Base-by-base conservation (phyloP, 2,888 invertebrate species). In the Tanaodytes sp. region DNA sequence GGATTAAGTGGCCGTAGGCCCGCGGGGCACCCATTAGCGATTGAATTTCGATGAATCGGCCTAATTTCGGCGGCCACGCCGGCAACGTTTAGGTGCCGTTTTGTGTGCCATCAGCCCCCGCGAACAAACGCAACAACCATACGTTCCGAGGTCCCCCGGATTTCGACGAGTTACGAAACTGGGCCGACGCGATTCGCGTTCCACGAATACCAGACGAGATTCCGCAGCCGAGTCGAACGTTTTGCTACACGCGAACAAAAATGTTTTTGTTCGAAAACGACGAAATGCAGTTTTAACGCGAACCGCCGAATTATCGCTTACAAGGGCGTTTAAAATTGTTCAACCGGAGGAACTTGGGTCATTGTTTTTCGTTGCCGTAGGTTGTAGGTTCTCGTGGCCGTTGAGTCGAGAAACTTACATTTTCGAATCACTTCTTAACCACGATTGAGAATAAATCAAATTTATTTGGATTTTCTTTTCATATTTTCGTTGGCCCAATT, bases 21-120 rank as follows among this genome's bases (percentile, higher is more conserved):
- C 16, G 36, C 43, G 39, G 43, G 57, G 52, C 55, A 43, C 23
- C 64, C 20, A 67, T 71, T 52, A 70, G 51, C 46, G 20, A 14
- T 67, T 73, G 72, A 64, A 76, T 75, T 76, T 75, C 76, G 74
- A 76, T 76, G 76, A 77, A 77, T 75, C 73, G 72, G 72, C 51
- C 72, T 73, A 76, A 77, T 77, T 77, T 75, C 42, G 31, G 52
- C 68, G 61, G 75, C 23, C 63, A 74, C 75, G 58, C 69, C 46
- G 36, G 36, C 23, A 23, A 61, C 73, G 69, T 71, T 75, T 76
- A 59, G 20, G 48, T 40, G 14, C 57, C 43, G 36, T 65, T 69
- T 40, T 39, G n/a, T n/a, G n/a, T n/a, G n/a, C 61, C 40, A 48
- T 52, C 71, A 65, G 59, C 71, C 71, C 72, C 68, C 75, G 71